phyloP scores from a whole-genome alignment of 2,888 invertebrate genomes.

The Epiblema foenella region DNA sequence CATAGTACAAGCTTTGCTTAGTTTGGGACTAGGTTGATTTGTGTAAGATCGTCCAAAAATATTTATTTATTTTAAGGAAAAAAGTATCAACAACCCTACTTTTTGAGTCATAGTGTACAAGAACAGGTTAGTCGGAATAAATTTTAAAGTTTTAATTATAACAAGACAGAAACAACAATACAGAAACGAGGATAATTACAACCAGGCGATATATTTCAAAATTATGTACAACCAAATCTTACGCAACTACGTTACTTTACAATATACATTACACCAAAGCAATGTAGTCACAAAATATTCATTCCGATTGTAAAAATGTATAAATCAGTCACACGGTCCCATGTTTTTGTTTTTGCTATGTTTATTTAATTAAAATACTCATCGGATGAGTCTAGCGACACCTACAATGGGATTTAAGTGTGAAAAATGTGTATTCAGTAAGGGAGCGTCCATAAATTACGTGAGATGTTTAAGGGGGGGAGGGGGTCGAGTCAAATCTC shows the following conservation, averaged over 20 bases:
- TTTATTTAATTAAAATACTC: slow-evolving; percentile 14
- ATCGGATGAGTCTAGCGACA: slow-evolving; percentile 55
- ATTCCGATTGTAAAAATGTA: slow-evolving; percentile 38
- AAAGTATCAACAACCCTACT: slow-evolving; percentile 9
- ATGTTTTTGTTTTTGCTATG: not conserved
- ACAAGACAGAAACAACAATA: slow-evolving; percentile 12
- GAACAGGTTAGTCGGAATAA: slow-evolving; percentile 8
- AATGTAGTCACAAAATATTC: slow-evolving; percentile 47
- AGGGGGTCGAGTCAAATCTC: too few relatives aligned
- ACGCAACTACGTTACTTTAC: slow-evolving; percentile 59
- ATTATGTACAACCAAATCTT: slow-evolving; percentile 81
- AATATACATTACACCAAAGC: slow-evolving; percentile 47
- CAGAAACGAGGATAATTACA: slow-evolving; percentile 13
- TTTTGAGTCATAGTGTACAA: slow-evolving; percentile 11
- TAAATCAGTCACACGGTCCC: slow-evolving; percentile 48
- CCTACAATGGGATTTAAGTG: slow-evolving; percentile 47
- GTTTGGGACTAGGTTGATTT: too few relatives aligned
- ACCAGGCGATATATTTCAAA: slow-evolving; percentile 53
- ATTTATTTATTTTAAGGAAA: not conserved
- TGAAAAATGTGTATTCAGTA: not conserved
- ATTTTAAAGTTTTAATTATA: not conserved
- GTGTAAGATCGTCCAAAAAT: too few relatives aligned
- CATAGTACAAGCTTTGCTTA: too few relatives aligned
- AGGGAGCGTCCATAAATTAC: too few relatives aligned
- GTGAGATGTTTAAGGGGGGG: too few relatives aligned